Conservation (phyloP, 1,140 invertebrate species). For the Cherax destructor region DNA sequence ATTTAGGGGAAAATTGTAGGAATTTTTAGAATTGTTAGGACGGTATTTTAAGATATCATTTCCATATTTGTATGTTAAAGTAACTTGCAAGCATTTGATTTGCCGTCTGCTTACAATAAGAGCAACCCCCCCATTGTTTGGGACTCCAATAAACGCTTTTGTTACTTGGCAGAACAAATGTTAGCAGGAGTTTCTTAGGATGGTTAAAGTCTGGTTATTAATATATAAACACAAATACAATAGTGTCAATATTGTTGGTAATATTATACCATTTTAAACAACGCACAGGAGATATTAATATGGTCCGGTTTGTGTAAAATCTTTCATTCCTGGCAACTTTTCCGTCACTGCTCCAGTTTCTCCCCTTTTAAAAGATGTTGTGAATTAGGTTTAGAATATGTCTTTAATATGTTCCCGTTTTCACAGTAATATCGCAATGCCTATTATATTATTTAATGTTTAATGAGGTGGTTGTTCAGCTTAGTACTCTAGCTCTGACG, state of each 20-base stretch:
- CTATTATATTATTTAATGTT: constrained; percentile 70
- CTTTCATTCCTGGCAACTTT: constrained; percentile 55
- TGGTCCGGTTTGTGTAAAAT: constrained; percentile 65
- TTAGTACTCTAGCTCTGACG: constrained; percentile 67
- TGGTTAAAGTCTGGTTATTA: constrained; percentile 67
- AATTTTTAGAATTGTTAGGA: constrained; percentile 67
- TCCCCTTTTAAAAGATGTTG: constrained; percentile 64
- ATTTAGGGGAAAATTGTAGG: constrained; percentile 66
- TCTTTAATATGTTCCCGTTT: constrained; percentile 68
- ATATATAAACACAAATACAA: constrained; percentile 67
- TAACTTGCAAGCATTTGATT: constrained; percentile 68
- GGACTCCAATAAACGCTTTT: constrained; percentile 65
- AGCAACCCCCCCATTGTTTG: constrained; percentile 46
- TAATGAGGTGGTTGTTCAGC: constrained; percentile 66
- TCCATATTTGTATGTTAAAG: constrained; percentile 67
- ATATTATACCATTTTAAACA: constrained; percentile 67
- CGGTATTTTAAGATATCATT: constrained; percentile 68
- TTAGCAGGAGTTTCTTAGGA: constrained; percentile 67
- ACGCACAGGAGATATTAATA: constrained; percentile 66
- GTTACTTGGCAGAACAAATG: constrained; percentile 68
- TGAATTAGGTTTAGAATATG: constrained; percentile 68
- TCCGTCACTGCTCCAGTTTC: constrained; percentile 52
- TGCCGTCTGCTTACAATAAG: constrained; percentile 63
- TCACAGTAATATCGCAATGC: constrained; percentile 67
- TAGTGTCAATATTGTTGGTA: constrained; percentile 69